Conservation (phyloP, 53 echinoderm and acorn worm genomes). For the Luidia sarsii region DNA sequence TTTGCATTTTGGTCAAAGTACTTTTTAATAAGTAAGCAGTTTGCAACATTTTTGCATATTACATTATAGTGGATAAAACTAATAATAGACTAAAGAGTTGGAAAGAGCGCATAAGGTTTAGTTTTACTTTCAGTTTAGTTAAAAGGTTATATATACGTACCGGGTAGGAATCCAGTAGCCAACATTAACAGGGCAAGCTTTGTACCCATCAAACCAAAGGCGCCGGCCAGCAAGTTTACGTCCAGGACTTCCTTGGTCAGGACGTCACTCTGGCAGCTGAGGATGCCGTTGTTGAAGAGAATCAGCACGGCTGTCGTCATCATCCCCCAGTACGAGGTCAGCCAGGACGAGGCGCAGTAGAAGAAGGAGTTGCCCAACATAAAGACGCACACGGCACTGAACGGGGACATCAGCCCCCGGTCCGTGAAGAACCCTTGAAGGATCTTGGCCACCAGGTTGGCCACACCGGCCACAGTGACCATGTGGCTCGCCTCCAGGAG, state of each 20-base stretch:
- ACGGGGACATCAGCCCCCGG: background rate
- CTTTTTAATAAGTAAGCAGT: too few species aligned
- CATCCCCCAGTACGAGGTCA: slow-evolving; percentile 16
- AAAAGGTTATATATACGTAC: too few species aligned
- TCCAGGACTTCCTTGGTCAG: slow-evolving; percentile 13
- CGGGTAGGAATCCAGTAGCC: background rate
- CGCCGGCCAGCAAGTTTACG: slow-evolving; percentile 1
- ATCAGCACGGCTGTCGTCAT: slow-evolving; percentile 1
- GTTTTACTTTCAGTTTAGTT: too few species aligned
- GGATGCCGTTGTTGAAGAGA: background rate
- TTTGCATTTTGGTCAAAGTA: too few species aligned
- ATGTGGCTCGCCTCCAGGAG: slow-evolving; percentile 5
- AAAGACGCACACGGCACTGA: background rate
- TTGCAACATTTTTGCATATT: too few species aligned
- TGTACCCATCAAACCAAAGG: background rate
- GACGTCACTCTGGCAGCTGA: background rate
- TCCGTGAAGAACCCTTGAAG: background rate
- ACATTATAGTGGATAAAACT: too few species aligned
- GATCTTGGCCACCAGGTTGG: background rate
- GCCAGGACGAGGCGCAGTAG: slow-evolving; percentile 1
- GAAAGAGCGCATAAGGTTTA: too few species aligned
- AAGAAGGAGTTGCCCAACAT: background rate
- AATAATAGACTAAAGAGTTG: too few species aligned
- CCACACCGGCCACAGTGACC: slow-evolving; percentile 6
- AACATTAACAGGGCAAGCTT: background rate